Percentiles rank a stretch among this genome's conserved stretches.
phyloP scores from a whole-genome alignment of 2,888 invertebrate genomes.

The Caenorhabditis sp. region DNA sequence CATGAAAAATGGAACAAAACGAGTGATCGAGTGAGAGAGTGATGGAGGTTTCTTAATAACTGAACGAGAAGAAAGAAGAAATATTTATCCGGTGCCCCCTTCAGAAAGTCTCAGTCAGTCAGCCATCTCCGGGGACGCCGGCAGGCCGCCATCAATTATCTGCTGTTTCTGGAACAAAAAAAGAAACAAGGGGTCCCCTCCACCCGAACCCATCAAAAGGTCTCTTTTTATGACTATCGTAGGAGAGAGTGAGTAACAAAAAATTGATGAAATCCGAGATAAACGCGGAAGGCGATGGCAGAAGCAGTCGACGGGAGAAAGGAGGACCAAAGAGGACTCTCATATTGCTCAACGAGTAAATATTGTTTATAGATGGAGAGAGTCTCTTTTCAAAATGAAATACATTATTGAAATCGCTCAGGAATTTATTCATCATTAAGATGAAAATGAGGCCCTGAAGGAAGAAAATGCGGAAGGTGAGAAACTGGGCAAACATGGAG shows the following conservation, averaged over 20 bases:
- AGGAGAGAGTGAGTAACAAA: constrained; percentile 53
- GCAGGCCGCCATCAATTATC: constrained; percentile 60
- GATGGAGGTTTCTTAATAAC: constrained; percentile 38
- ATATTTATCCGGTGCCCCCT: constrained; percentile 39
- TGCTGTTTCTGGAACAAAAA: constrained; percentile 36
- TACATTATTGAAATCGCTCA: constrained; percentile 22
- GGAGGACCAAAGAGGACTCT: constrained; percentile 42
- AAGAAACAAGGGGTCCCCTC: constrained; percentile 21
- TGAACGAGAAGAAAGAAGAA: constrained; percentile 42
- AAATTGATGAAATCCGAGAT: constrained; percentile 67
- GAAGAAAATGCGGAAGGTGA: constrained; percentile 16
- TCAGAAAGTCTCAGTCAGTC: constrained; percentile 44
- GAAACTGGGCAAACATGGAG: constrained; percentile 24
- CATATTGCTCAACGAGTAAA: constrained; percentile 62
- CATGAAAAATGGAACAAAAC: constrained; percentile 27
- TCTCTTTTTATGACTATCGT: constrained; percentile 54
- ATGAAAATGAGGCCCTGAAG: constrained; percentile 39
- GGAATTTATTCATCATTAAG: constrained; percentile 52
- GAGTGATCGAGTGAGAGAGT: not conserved
- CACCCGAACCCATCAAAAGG: constrained; percentile 39
- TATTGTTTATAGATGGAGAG: constrained; percentile 33
- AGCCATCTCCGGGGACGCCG: constrained; percentile 63
- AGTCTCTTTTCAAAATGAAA: constrained; percentile 43
- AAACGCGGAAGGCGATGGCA: constrained; percentile 50
- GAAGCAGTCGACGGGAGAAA: constrained; percentile 16